These are phyloP conservation scores for Rhyacophila brunnea DNA, from an alignment of 1,140 invertebrate genomes.

Conservation along the genomic window DNA sequence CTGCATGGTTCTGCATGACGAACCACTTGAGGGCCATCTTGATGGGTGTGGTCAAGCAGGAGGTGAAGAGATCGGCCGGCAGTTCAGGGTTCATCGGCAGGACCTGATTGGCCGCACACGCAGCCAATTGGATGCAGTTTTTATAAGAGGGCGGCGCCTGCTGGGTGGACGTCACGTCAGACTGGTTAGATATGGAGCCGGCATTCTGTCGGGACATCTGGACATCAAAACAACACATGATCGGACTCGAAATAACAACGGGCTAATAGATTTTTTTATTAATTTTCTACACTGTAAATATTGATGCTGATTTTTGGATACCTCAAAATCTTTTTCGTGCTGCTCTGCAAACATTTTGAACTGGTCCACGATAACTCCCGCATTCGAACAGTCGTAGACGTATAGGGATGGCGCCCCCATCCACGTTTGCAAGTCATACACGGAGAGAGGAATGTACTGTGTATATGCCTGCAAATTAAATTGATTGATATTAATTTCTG, in stretches of 20 bases:
- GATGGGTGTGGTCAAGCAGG: slow-evolving; percentile 97
- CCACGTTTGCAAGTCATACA: slow-evolving; percentile 98
- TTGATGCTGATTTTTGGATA: slow-evolving; percentile 40
- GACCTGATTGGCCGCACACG: slow-evolving; percentile 87
- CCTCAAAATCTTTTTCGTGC: slow-evolving; percentile 85
- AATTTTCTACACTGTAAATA: no score
- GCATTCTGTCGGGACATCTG: slow-evolving; percentile 25
- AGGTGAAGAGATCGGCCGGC: slow-evolving; percentile 98
- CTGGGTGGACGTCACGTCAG: slow-evolving; percentile 23
- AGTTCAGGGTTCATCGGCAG: slow-evolving; percentile 97
- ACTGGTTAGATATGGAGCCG: not conserved
- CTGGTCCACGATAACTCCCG: slow-evolving; percentile 91
- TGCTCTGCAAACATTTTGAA: slow-evolving; percentile 91
- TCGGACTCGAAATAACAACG: no score
- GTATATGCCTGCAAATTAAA: slow-evolving; percentile 79
- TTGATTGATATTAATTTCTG: slow-evolving; percentile 7
- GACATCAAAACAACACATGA: slow-evolving; percentile 5
- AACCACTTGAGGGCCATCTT: slow-evolving; percentile 96
- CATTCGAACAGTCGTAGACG: slow-evolving; percentile 99
- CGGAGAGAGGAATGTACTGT: slow-evolving; percentile 97
- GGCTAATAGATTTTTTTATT: no score
- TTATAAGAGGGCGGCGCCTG: slow-evolving; percentile 62
- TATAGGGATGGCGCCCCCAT: slow-evolving; percentile 99
- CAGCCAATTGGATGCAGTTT: slow-evolving; percentile 95
- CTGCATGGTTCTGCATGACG: slow-evolving; percentile 77